Percentiles rank a stretch among this genome's conserved stretches.
Conservation (phyloP, 2,113 vertebrate genomes). For the Myotis yumanensis region DNA sequence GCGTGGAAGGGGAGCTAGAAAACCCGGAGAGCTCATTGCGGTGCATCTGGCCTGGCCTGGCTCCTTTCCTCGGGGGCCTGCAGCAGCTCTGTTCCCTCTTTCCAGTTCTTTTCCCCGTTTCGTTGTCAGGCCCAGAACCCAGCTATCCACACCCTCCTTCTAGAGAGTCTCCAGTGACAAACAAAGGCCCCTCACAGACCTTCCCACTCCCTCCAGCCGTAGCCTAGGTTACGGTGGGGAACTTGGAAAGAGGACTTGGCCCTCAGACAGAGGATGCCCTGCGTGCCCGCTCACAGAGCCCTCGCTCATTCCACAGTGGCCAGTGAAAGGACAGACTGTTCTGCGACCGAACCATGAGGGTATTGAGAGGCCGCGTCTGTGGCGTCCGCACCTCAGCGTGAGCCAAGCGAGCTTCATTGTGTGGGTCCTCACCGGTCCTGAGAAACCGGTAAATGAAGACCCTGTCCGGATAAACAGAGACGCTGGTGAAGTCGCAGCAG, state of each 20-base stretch:
- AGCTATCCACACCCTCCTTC: conserved; percentile 37
- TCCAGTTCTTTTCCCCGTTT: neutral
- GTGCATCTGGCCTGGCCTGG: neutral
- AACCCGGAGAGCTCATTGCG: neutral
- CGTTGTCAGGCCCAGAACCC: conserved; percentile 22
- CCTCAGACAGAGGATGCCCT: conserved; percentile 69
- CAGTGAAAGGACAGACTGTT: conserved; percentile 76
- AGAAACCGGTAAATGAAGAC: conserved; percentile 49
- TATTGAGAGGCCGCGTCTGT: neutral
- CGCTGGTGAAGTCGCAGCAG: neutral
- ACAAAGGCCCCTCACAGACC: conserved; percentile 74
- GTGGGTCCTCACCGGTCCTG: neutral
- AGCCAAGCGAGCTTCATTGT: conserved; percentile 49
- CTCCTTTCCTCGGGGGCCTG: neutral
- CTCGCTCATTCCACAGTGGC: conserved; percentile 46
- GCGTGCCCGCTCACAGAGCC: conserved; percentile 52
- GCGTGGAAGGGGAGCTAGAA: neutral
- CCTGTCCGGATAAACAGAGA: conserved; percentile 55
- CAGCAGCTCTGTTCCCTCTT: conserved; percentile 23
- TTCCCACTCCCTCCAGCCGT: conserved; percentile 60
- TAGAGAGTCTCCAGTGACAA: conserved; percentile 54
- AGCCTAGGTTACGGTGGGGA: conserved; percentile 71
- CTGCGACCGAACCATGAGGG: conserved; percentile 52
- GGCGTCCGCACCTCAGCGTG: neutral
- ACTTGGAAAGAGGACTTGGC: conserved; percentile 71